phyloP scores from a whole-genome alignment of 2,888 invertebrate genomes.

The Pyralis farinalis region DNA sequence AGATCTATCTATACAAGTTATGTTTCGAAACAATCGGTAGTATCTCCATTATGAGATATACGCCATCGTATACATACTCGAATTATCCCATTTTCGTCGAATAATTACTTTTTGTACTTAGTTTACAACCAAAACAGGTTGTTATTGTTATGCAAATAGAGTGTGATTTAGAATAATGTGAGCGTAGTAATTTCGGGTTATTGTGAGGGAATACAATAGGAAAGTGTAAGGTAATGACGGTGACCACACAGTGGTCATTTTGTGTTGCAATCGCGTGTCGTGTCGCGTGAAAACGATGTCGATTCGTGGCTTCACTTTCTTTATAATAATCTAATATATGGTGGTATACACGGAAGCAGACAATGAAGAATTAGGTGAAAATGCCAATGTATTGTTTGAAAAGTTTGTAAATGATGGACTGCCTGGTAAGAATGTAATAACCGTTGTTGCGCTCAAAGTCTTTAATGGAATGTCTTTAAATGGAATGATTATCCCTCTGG shows the following conservation, averaged over 20 bases:
- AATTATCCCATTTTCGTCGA: slow-evolving; percentile 28
- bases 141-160: slow-evolving; percentile 24
- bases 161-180: slow-evolving; percentile 17
- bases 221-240: slow-evolving; percentile 18
- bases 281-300: neutral
- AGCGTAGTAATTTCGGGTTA: slow-evolving; percentile 26
- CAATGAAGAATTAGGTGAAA: too few relatives aligned
- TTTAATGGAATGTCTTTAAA: too few relatives aligned
- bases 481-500: too few relatives aligned
- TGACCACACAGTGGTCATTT: neutral
- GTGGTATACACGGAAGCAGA: neutral
- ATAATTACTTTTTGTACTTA: slow-evolving; percentile 27
- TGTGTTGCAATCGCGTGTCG: slow-evolving; percentile 20
- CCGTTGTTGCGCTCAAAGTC: too few relatives aligned
- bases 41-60: slow-evolving; percentile 24
- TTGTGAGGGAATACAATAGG: slow-evolving; percentile 31
- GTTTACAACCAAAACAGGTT: slow-evolving; percentile 17
- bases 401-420: too few relatives aligned
- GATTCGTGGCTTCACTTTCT: slow-evolving; percentile 8
- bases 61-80: slow-evolving; percentile 16
- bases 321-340: slow-evolving; percentile 1
- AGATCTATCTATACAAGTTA: slow-evolving; percentile 15
- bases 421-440: too few relatives aligned
- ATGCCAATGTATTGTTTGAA: too few relatives aligned
- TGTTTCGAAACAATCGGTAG: slow-evolving; percentile 25